Base-by-base conservation (phyloP, 2,888 invertebrate species). In the Euspilapteryx auroguttella region DNA sequence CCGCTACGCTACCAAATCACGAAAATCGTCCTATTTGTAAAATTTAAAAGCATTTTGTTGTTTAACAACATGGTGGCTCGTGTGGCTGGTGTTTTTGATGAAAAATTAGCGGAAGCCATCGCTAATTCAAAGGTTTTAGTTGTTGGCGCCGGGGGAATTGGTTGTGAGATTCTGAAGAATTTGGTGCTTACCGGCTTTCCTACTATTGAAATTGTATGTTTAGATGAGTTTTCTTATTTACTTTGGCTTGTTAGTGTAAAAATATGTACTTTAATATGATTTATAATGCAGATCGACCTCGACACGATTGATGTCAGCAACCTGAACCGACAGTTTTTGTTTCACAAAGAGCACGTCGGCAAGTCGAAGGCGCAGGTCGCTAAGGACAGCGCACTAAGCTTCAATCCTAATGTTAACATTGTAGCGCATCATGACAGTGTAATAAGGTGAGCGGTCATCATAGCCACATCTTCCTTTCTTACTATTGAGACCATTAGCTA, bases 301-400 rank as follows among this genome's bases (percentile, higher is more conserved):
- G 99, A 99, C 58, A 99, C 98, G 0, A 99, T 99, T 56, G 99
- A 99, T 75, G 90, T 99, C 32, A 97, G 97, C 75, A 99, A 99
- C 59, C 76, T 99, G 39, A 99, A 99, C 65, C 83, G 99, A 21
- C 99, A 99, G 62, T 99, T 99, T 63, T 71, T 99, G n/a, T 99
- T 99, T 52, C 91, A 95, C 53, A 93, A 94, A 49, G 91, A 95
- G 52, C 98, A 99, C 79, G 97, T 99, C 34, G 97, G 97, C 2
- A 94, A 94, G 59, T 91, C 98, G 0, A 99, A 99, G 71, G 92
- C 97, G 0, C 78, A 86, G 42, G 92, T 97, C 13, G 97, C 97
- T 0, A 83, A 83, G 39, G 91, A 94, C 57, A 94, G 91, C 45
- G 94, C 94, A 2, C 66, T 93, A 12, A 80, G 80, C 41, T 94